These are phyloP conservation scores for Zapornia atra DNA, from an alignment of 2,113 vertebrate genomes.

Conservation along the genomic window DNA sequence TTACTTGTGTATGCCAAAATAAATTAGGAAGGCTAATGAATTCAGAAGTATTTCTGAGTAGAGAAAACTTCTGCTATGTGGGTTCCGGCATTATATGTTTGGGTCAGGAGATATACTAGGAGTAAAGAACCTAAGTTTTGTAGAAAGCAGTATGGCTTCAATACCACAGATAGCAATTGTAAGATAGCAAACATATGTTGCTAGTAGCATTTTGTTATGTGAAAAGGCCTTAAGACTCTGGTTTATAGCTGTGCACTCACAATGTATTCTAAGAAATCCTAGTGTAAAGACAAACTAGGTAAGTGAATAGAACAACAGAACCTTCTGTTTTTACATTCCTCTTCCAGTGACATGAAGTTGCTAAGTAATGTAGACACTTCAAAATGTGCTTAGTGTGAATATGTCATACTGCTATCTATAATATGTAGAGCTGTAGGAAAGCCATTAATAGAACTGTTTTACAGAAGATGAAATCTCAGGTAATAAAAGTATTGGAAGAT, in stretches of 20 bases:
- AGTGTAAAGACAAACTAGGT: rapidly evolving
- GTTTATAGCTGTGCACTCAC: background rate
- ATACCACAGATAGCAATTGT: background rate
- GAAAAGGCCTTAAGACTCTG: background rate
- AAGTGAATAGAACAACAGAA: background rate
- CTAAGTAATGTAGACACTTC: background rate
- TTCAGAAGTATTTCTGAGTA: background rate
- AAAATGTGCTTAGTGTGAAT: background rate
- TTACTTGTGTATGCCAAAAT: background rate
- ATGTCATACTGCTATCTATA: background rate
- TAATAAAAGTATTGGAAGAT: background rate
- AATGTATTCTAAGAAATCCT: background rate
- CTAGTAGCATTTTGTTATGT: background rate
- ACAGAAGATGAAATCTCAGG: background rate
- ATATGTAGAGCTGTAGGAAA: background rate
- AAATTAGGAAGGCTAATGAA: background rate
- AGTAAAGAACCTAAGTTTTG: background rate
- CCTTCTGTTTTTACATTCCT: background rate
- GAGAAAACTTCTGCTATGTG: background rate
- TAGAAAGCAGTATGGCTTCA: background rate
- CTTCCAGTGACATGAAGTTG: background rate
- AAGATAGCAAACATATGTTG: background rate
- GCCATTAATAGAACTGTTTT: background rate
- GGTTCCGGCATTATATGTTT: background rate
- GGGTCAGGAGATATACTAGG: background rate